Base-by-base conservation (phyloP, 2,888 invertebrate species). In the Calameuta pallipes region DNA sequence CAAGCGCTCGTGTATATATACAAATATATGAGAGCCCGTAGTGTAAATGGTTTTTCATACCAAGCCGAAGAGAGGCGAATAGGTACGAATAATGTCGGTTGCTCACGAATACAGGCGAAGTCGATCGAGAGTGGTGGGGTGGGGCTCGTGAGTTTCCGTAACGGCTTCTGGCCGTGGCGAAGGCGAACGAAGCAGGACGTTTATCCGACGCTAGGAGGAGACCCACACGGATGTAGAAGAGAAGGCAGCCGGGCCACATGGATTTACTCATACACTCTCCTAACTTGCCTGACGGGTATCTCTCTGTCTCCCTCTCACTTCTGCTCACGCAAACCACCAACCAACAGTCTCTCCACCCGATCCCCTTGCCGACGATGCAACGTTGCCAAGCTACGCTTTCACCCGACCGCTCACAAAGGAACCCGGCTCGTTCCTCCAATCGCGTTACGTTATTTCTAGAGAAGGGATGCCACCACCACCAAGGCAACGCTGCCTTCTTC, bases 391-490 rank as follows among this genome's bases (percentile, higher is more conserved):
- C 86, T 82, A 85, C 83, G 87, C 88, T 88, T 87, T 88, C 90
- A 89, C 89, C 89, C 88, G 88, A 86, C 85, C 87, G 89, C 87
- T 91, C 91, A 92, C 92, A 92, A 92, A 92, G 92, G 90, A 88
- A 88, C 88, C 87, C 85, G 83, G 86, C 83, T 78, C 83, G 82
- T 77, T 76, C 86, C 83, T 85, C 91, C 90, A 91, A 90, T 88
- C 86, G 84, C 81, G 80, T 83, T 78, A 75, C 84, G 79, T 68
- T 75, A 76, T 75, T 69, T 73, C 75, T 70, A 37, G 81, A 82
- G 88, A 87, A 86, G 90, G 87, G 87, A 89, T 90, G 84, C 84
- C 85, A 83, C 82, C 84, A 84, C 83, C 83, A 82, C 82, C 78
- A 74, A 84, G 87, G 89, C 90, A 91, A 90, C 91, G 87, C 82